A percentile compares a stretch with the other conserved stretches of the same genome.
Conservation (phyloP, 2,888 invertebrate genomes). For the Blomia tropicalis region DNA sequence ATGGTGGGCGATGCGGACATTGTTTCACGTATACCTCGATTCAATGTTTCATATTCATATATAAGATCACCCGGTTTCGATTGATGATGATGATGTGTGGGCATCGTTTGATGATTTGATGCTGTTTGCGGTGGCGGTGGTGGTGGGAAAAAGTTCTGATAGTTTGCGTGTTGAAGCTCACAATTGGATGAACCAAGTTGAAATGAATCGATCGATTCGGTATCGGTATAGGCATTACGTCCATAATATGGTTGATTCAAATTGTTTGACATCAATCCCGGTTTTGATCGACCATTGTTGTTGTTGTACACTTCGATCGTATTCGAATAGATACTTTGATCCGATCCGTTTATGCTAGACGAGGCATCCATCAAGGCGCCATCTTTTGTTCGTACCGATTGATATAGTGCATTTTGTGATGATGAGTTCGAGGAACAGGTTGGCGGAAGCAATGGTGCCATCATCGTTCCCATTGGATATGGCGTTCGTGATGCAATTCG, state of each 20-base stretch:
- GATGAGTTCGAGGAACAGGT: neutral
- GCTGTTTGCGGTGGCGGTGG: conserved; percentile 33
- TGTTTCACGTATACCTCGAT: conserved; percentile 10
- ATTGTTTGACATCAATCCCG: neutral
- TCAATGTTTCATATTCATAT: conserved; percentile 8
- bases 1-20: conserved; percentile 18
- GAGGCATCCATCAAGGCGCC: neutral
- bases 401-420: neutral
- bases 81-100: neutral
- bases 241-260: neutral
- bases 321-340: conserved; percentile 4
- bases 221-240: conserved; percentile 50
- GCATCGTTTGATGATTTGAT: conserved; percentile 33
- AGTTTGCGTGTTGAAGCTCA: conserved; percentile 32
- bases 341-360: neutral
- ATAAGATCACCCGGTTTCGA: conserved; percentile 16
- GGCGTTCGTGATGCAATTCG: neutral
- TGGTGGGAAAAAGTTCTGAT: neutral
- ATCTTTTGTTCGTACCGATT: neutral
- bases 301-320: neutral
- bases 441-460: no score
- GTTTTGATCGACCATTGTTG: no score
- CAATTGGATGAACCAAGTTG: conserved; percentile 1
- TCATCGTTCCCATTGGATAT: no score
- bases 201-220: conserved; percentile 58